A percentile compares a stretch with the other conserved stretches of the same genome.
phyloP scores from a whole-genome alignment of 1,140 invertebrate species.

The Goniozus legneri region DNA sequence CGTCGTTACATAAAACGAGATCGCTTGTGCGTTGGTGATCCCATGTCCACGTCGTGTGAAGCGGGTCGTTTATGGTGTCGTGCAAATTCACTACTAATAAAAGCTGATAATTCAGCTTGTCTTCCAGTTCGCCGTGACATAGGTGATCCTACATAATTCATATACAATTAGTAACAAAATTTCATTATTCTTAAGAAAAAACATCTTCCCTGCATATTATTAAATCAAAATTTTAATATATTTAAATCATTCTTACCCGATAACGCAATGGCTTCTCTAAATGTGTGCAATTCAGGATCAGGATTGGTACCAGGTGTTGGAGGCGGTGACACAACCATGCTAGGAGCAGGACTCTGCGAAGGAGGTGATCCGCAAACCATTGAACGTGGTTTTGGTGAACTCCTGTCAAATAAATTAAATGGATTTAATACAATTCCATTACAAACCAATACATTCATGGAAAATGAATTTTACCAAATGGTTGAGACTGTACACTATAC shows the following conservation, averaged over 20 bases:
- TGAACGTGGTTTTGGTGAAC: constrained; percentile 57
- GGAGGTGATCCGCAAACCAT: constrained; percentile 53
- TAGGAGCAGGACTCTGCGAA: constrained; percentile 48
- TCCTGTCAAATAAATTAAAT: constrained; percentile 39
- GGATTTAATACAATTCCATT: no score
- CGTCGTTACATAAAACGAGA: constrained; percentile 56
- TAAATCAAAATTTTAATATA: constrained; percentile 6
- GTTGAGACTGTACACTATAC: no score
- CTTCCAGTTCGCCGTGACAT: constrained; percentile 45
- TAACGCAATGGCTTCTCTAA: constrained; percentile 71
- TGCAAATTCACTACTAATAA: constrained; percentile 74
- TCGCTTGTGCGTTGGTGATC: constrained; percentile 66
- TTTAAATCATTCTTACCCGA: constrained; percentile 48
- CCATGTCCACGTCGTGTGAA: constrained; percentile 64
- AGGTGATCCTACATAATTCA: constrained; percentile 36
- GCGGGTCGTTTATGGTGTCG: constrained; percentile 72
- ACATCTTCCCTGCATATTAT: background rate
- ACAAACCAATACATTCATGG: no score
- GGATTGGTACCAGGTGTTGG: constrained; percentile 47
- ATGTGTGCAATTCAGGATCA: constrained; percentile 67
- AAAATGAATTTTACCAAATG: no score
- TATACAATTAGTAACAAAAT: constrained; percentile 2
- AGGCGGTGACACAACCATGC: constrained; percentile 47
- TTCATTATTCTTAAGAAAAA: background rate
- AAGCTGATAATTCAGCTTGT: constrained; percentile 67